Evolutionary conservation across 1,140 invertebrate species (phyloP), one percentile per base, ranked within the genome.

Genomic region (Drosophila seguyi): DNA sequence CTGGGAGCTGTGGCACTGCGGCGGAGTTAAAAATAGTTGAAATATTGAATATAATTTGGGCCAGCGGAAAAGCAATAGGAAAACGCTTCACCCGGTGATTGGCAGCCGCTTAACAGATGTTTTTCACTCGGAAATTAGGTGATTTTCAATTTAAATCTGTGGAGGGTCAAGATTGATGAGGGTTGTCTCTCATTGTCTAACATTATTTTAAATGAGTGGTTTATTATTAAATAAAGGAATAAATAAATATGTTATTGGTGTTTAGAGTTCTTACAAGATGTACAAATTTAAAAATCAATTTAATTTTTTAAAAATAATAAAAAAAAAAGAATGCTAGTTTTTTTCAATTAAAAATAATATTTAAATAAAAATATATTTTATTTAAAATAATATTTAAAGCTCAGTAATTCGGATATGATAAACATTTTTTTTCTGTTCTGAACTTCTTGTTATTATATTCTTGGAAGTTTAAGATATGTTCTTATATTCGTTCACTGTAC

Each of bases 1-100:
- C 34, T 47, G 29, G 38, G 34, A 20, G 41, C 41, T 38, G 31
- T 61, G 8, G 38, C 10, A 34, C 48, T 27, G 68, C 55, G 73
- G 63, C 68, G 63, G 27, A 38, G 53, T 84, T 80, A 79, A 84
- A 84, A 84, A 84, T 75, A 79, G 53, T 75, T 83, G 80, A 83
- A 79, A 75, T 75, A 83, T 82, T 61, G 59, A 57, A 53, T 65
- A 83, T 65, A 72, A 72, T 72, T 72, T 71, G 53, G 67, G 69
- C 22, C 52, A 72, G 60, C 52, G 45, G 29, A 76, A 66, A 79
- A 36, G 41, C 53, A 77, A 44, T 79, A 47, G 20, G 7, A 48
- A 48, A 29, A 20, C 3, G 52, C 25, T 71, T 47, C 29, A 58
- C 27, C n/a, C 7, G 47, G 31, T 52, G 42, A 63, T 72, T 55